These are phyloP conservation scores for Chauna torquata DNA, from an alignment of 2,113 vertebrate genomes.

Conservation along the genomic window DNA sequence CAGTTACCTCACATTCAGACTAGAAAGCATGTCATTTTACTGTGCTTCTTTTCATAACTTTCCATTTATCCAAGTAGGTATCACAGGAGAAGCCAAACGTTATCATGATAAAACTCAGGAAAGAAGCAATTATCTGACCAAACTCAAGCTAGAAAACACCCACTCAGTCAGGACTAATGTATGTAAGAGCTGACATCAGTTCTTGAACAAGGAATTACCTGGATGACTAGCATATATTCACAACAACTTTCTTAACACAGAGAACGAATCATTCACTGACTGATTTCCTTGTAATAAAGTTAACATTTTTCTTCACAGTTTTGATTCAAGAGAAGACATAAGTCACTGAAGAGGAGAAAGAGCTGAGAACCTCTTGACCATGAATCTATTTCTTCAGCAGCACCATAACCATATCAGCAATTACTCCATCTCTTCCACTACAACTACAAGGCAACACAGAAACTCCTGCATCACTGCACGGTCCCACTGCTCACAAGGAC, in stretches of 20 bases:
- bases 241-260: not conserved
- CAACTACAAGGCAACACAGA: not conserved
- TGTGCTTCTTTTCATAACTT: not conserved
- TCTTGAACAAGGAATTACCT: not conserved
- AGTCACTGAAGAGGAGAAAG: not conserved
- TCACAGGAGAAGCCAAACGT: not conserved
- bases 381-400: not conserved
- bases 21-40: not conserved
- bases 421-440: not conserved
- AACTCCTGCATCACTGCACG: fast-evolving
- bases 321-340: not conserved
- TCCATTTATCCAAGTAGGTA: not conserved
- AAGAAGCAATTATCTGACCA: not conserved
- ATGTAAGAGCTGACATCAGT: not conserved
- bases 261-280: not conserved
- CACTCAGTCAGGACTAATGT: not conserved
- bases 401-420: not conserved
- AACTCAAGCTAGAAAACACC: not conserved
- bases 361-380: not conserved
- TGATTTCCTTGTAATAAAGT: not conserved
- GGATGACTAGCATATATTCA: not conserved
- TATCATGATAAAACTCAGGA: not conserved
- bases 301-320: not conserved
- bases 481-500: not conserved
- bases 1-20: not conserved